Percentiles rank a stretch among this genome's conserved stretches.
phyloP scores from a whole-genome alignment of 2,113 vertebrate species.

The Lucifuga dentata region DNA sequence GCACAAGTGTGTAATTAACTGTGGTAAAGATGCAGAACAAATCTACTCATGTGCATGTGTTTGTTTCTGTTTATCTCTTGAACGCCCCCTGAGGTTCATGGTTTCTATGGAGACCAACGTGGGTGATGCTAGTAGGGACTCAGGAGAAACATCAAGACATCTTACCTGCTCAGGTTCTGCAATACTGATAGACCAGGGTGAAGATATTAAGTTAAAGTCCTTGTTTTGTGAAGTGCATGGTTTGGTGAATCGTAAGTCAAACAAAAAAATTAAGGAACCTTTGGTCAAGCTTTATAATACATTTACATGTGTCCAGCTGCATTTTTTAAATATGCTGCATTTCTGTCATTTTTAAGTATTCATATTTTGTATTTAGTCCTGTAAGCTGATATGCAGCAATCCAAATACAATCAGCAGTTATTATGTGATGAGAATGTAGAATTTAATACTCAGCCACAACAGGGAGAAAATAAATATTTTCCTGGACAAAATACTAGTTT shows the following conservation, averaged over 20 bases:
- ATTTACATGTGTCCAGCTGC: too few species aligned
- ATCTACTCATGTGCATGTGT: conserved; percentile 40
- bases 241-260: too few species aligned
- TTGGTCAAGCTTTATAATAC: too few species aligned
- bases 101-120: conserved; percentile 70
- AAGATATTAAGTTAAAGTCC: conserved; percentile 8
- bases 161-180: conserved; percentile 46
- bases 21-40: conserved; percentile 52
- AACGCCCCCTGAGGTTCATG: conserved; percentile 27
- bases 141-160: conserved; percentile 45
- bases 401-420: neutral
- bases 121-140: conserved; percentile 51
- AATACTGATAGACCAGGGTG: neutral
- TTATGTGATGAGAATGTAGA: neutral
- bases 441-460: neutral
- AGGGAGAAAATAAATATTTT: neutral
- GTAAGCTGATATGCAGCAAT: too few species aligned
- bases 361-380: too few species aligned
- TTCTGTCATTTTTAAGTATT: too few species aligned
- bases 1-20: conserved; percentile 42
- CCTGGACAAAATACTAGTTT: neutral
- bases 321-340: too few species aligned
- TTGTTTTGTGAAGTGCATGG: too few species aligned
- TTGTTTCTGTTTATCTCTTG: conserved; percentile 51
- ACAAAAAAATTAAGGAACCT: too few species aligned